Evolutionary conservation across 2,113 vertebrate species (phyloP).

Genomic region (Donacobius atricapilla): DNA sequence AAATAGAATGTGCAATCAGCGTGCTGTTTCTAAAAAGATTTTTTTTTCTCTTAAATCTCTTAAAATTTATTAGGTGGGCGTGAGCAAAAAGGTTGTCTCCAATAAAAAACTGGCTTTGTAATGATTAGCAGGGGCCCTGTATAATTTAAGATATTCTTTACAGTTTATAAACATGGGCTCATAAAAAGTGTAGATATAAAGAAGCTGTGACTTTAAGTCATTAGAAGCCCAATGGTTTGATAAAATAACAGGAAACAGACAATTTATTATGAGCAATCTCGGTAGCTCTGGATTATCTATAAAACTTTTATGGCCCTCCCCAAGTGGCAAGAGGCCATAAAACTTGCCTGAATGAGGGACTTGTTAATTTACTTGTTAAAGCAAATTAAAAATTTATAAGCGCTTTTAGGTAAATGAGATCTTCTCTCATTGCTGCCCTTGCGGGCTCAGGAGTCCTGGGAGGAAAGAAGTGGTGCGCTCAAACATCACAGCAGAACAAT

Average conservation of each 20-base stretch:
- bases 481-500: slow-evolving; percentile 94
- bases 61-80: slow-evolving; percentile 49
- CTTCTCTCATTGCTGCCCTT: slow-evolving; percentile 93
- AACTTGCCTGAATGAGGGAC: slow-evolving; percentile 99
- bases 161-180: slow-evolving; percentile 83
- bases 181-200: slow-evolving; percentile 76
- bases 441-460: slow-evolving; percentile 85
- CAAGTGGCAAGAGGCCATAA: slow-evolving; percentile 95
- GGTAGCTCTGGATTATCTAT: slow-evolving; percentile 96
- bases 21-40: neutral
- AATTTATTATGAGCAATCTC: slow-evolving; percentile 95
- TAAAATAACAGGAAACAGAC: slow-evolving; percentile 94
- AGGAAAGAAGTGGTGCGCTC: slow-evolving; percentile 84
- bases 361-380: slow-evolving; percentile 99
- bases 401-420: slow-evolving; percentile 99
- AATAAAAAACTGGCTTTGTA: slow-evolving; percentile 54
- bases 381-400: slow-evolving; percentile 99
- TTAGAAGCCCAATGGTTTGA: slow-evolving; percentile 87
- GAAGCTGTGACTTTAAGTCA: slow-evolving; percentile 86
- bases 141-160: slow-evolving; percentile 83
- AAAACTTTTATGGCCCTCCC: slow-evolving; percentile 97
- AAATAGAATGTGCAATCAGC: slow-evolving; percentile 28
- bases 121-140: slow-evolving; percentile 70
- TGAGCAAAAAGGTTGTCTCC: slow-evolving; percentile 54
- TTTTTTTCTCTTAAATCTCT: neutral